A percentile compares a stretch with the other conserved stretches of the same genome.
These are phyloP conservation scores for Fregetta grallaria DNA, from an alignment of 2,113 vertebrate genomes.

Conservation along the genomic window DNA sequence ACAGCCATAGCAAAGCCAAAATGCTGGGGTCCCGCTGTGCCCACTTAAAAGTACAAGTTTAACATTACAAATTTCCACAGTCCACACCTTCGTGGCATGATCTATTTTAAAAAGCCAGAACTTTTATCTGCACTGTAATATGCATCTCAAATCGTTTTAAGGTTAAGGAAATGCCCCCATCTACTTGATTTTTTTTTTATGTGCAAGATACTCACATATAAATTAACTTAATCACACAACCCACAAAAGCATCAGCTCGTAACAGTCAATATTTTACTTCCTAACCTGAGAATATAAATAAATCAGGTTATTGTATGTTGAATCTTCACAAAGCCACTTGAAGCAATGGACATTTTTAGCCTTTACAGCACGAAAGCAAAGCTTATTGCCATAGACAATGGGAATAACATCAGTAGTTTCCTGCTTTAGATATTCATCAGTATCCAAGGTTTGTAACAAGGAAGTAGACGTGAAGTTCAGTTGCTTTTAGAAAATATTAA, in stretches of 20 bases:
- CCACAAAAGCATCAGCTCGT: neutral
- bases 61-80: neutral
- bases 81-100: accelerated
- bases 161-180: neutral
- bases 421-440: neutral
- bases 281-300: neutral
- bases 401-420: neutral
- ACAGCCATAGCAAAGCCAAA: neutral
- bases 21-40: neutral
- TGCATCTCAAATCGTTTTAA: neutral
- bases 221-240: neutral
- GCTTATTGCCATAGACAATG: neutral
- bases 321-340: neutral
- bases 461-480: conserved; percentile 42
- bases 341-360: neutral
- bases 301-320: accelerated
- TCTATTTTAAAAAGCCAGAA: neutral
- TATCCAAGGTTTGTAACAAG: neutral
- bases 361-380: neutral
- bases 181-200: neutral
- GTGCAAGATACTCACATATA: neutral
- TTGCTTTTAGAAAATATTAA: conserved; percentile 11
- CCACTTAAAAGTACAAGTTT: neutral
- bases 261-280: neutral
- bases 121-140: neutral